Evolutionary conservation across 2,797 vertebrate species (phyloP).

Genomic region (Coilia nasus): DNA sequence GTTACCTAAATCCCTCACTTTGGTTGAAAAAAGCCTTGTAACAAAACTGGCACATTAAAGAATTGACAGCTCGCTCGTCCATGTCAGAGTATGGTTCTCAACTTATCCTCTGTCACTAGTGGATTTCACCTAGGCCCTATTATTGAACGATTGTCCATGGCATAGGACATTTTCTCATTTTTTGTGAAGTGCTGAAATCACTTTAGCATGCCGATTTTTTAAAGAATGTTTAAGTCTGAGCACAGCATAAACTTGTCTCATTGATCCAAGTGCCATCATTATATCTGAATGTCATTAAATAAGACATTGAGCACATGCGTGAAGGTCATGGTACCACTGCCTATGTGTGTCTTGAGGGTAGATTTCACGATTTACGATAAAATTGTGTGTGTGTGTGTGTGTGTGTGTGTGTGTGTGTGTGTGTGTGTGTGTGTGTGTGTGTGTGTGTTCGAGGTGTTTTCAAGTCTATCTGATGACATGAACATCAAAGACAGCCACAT

Average conservation of each 20-base stretch:
- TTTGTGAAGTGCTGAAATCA: not conserved
- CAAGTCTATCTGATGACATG: not conserved
- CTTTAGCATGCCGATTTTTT: not conserved
- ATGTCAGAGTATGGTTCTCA: too few species aligned
- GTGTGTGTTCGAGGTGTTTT: not conserved
- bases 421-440: not conserved
- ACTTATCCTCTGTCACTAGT: too few species aligned
- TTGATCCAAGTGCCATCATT: not conserved
- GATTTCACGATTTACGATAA: not conserved
- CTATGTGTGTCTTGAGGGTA: not conserved
- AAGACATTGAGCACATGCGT: conserved; percentile 14
- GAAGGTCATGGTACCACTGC: not conserved
- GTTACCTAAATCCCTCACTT: too few species aligned
- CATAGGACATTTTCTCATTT: not conserved
- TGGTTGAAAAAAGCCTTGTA: too few species aligned
- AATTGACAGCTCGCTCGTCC: too few species aligned
- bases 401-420: too few species aligned
- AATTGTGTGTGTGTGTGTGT: too few species aligned
- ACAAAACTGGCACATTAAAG: too few species aligned
- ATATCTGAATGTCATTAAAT: conserved; percentile 31
- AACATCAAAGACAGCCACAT: conserved; percentile 63
- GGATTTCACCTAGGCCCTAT: too few species aligned
- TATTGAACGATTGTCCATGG: too few species aligned
- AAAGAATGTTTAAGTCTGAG: not conserved
- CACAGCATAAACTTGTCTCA: not conserved